phyloP scores from a whole-genome alignment of 2,888 invertebrate genomes.

The Megamerina dolium region DNA sequence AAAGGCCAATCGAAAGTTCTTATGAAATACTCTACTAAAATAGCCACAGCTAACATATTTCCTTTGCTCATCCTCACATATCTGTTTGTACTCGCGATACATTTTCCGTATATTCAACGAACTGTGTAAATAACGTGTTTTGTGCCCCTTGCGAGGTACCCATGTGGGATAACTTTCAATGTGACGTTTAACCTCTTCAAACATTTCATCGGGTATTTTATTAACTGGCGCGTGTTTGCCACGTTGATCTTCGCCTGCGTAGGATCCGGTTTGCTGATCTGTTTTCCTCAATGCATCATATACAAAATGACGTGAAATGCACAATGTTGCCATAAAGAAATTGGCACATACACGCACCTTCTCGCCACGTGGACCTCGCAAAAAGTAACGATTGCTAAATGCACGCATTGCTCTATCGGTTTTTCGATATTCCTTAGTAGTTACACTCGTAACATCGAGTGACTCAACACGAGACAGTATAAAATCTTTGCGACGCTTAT shows the following conservation, averaged over 20 bases:
- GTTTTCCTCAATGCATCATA: constrained; percentile 20
- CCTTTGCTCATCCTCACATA: constrained; percentile 12
- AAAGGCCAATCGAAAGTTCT: constrained; percentile 20
- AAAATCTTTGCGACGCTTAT: constrained; percentile 24
- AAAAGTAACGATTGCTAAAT: constrained; percentile 19
- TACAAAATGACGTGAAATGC: constrained; percentile 19
- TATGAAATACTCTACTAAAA: constrained; percentile 22
- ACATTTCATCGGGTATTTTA: constrained; percentile 19
- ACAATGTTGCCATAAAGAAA: constrained; percentile 21
- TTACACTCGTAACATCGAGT: constrained; percentile 18
- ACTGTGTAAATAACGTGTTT: constrained; percentile 22
- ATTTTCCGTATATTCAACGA: constrained; percentile 22
- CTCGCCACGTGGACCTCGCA: constrained; percentile 20
- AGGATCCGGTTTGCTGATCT: constrained; percentile 23
- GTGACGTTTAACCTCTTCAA: constrained; percentile 17
- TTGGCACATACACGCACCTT: constrained; percentile 23
- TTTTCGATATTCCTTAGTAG: constrained; percentile 16
- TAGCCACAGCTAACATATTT: constrained; percentile 14
- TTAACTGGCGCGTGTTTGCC: constrained; percentile 16
- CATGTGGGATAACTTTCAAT: constrained; percentile 26
- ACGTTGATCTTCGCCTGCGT: constrained; percentile 20
- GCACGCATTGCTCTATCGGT: constrained; percentile 21
- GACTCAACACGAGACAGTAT: constrained; percentile 22
- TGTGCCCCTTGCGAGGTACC: constrained; percentile 22
- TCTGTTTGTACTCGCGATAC: constrained; percentile 21